A percentile compares a stretch with the other conserved stretches of the same genome.
These are phyloP conservation scores for Pelosia muscerda DNA, from an alignment of 2,888 invertebrate genomes.

Conservation along the genomic window DNA sequence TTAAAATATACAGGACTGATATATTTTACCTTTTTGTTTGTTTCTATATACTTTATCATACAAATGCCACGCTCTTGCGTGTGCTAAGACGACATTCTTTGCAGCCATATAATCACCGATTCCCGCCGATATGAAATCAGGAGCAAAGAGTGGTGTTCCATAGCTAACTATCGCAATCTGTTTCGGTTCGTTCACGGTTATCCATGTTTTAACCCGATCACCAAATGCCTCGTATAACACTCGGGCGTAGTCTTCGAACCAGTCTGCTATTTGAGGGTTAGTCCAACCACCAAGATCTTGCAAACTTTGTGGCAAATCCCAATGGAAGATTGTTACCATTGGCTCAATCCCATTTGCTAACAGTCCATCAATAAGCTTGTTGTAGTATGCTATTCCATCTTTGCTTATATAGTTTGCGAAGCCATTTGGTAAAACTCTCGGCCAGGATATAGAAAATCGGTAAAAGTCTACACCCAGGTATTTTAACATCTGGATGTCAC, in stretches of 20 bases:
- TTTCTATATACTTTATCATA: constrained; percentile 73
- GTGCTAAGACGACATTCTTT: constrained; percentile 85
- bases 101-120: constrained; percentile 83
- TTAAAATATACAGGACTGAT: neutral
- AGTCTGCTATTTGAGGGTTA: constrained; percentile 76
- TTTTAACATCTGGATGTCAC: constrained; percentile 81
- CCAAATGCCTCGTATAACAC: constrained; percentile 78
- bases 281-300: constrained; percentile 87
- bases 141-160: constrained; percentile 68
- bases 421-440: constrained; percentile 88
- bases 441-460: constrained; percentile 89
- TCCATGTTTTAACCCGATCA: constrained; percentile 85
- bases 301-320: constrained; percentile 84
- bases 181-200: constrained; percentile 88
- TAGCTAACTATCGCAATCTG: constrained; percentile 78
- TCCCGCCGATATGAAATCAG: constrained; percentile 73
- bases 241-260: constrained; percentile 83
- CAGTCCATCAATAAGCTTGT: constrained; percentile 87
- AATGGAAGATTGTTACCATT: constrained; percentile 86
- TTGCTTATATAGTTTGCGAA: constrained; percentile 83
- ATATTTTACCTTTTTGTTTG: constrained; percentile 61
- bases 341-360: constrained; percentile 87
- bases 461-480: constrained; percentile 82
- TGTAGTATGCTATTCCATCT: constrained; percentile 89
- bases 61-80: constrained; percentile 82